Percentiles rank a stretch among this genome's conserved stretches.
phyloP scores from a whole-genome alignment of 2,888 invertebrate genomes.

The Aspidiotus destructor region DNA sequence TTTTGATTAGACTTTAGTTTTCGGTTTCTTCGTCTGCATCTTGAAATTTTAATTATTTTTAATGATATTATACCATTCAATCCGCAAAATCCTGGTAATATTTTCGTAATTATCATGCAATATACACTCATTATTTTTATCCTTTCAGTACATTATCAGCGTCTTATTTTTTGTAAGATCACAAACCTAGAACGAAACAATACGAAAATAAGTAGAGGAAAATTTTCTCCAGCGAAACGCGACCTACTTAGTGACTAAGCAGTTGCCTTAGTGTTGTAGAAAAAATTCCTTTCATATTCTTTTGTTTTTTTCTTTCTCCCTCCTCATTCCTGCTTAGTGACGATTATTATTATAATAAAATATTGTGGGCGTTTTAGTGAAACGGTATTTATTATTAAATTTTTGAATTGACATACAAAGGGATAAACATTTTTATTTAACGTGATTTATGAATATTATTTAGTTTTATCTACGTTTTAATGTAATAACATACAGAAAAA shows the following conservation, averaged over 20 bases:
- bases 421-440: constrained; percentile 22
- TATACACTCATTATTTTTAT: no score
- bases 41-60: no score
- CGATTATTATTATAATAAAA: constrained; percentile 14
- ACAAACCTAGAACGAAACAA: no score
- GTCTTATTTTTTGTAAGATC: no score
- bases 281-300: constrained; percentile 5
- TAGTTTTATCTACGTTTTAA: constrained; percentile 26
- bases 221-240: no score
- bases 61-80: no score
- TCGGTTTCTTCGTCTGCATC: no score
- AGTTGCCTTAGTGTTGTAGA: constrained; percentile 17
- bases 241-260: constrained; percentile 22
- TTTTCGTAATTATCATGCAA: no score
- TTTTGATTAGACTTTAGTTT: no score
- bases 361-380: not conserved
- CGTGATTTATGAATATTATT: constrained; percentile 17
- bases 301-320: not conserved
- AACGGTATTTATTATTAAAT: constrained; percentile 3
- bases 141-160: no score
- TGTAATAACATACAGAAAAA: constrained; percentile 22
- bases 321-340: not conserved
- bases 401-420: constrained; percentile 12
- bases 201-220: no score
- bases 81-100: no score